These are phyloP conservation scores for Pegoplata infirma DNA, from an alignment of 2,888 invertebrate genomes.

Conservation along the genomic window DNA sequence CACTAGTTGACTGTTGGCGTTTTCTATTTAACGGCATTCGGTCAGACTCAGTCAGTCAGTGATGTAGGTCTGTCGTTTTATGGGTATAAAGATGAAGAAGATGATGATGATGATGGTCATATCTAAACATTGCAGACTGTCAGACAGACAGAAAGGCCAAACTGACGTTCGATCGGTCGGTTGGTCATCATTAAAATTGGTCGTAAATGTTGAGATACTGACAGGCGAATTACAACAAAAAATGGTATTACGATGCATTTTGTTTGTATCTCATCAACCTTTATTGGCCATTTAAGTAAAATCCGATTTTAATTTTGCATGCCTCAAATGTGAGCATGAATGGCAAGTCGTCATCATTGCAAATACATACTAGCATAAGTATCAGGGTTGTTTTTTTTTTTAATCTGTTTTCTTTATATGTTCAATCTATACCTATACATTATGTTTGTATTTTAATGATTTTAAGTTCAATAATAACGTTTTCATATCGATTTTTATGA, in stretches of 20 bases:
- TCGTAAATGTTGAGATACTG: slow-evolving; percentile 19
- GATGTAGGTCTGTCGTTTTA: slow-evolving; percentile 56
- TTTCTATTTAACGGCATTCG: slow-evolving; percentile 36
- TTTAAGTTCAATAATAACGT: not conserved
- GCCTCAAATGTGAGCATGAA: slow-evolving; percentile 77
- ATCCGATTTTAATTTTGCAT: slow-evolving; percentile 75
- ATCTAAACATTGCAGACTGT: not conserved
- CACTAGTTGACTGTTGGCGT: slow-evolving; percentile 27
- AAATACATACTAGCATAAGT: not conserved
- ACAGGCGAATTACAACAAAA: slow-evolving; percentile 18
- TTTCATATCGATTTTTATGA: not conserved
- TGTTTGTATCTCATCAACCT: slow-evolving; percentile 73
- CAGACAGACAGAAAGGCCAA: not conserved
- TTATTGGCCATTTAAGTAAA: slow-evolving; percentile 75
- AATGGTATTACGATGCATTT: slow-evolving; percentile 60
- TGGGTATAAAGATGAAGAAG: not conserved
- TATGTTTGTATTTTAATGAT: not conserved
- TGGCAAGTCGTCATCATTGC: slow-evolving; percentile 65
- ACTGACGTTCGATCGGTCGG: not conserved
- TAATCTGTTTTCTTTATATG: no score
- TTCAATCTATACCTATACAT: not conserved
- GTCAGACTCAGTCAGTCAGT: slow-evolving; percentile 19
- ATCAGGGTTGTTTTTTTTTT: not conserved
- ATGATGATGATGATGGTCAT: not conserved
- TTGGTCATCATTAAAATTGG: slow-evolving; percentile 8